Base-by-base conservation (phyloP, 2,888 invertebrate genomes). In the Temnothorax rugatulus region DNA sequence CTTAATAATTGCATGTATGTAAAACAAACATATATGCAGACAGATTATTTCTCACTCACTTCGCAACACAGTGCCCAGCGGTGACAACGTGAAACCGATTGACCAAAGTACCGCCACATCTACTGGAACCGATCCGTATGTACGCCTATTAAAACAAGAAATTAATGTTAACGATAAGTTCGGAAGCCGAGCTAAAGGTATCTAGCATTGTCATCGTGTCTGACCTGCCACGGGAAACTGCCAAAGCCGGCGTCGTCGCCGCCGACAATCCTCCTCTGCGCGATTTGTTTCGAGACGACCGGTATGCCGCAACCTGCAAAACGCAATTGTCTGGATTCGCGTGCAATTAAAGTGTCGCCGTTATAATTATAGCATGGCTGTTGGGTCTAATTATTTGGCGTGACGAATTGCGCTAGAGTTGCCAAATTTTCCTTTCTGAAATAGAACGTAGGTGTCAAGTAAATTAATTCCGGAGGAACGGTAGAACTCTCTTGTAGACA, bases 241-340 rank as follows among this genome's bases (percentile, higher is more conserved):
- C 98, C 98, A 94, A 99, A 99, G 68, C 98, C 98, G 0, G 99
- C 98, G 94, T 99, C 98, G 91, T 98, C 98, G 0, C 99, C 99
- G 0, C 99, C 99, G 29, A 99, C 98, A 88, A 99, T 98, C 89
- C 99, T 96, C 34, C 98, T 96, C 93, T 98, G 98, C 0, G 98
- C 98, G 18, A 97, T 97, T 94, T 98, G 98, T 94, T 98, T 98
- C 87, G 97, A 96, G 47, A 79, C 96, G 59, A 97, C 96, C 9
- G 98, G 98, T 90, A 98, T 97, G 50, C 99, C 98, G 93, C 99
- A 99, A 93, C 98, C 98, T 98, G 96, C 34, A 96, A 96, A 81
- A 73, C 25, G 73, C 59, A 81, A 81, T 73, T 61, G 38, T 25
- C 71, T 81, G 47, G 73, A 81, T 50, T 71, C 71, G 59, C 73